Percentiles rank a stretch among this genome's conserved stretches.
phyloP scores from a whole-genome alignment of 2,888 invertebrate species.

The Cataglyphis livida region DNA sequence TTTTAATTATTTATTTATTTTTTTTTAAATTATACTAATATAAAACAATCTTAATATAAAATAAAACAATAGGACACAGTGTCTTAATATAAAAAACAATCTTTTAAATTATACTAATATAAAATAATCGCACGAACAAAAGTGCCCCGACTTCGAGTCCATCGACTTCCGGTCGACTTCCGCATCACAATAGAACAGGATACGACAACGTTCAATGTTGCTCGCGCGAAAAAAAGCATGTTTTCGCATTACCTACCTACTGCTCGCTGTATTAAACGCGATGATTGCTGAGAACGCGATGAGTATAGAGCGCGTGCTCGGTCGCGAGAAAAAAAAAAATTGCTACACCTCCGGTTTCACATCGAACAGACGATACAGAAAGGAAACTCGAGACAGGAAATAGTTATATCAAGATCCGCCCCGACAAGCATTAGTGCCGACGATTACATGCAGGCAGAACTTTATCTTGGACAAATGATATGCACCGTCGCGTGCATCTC shows the following conservation, averaged over 20 bases:
- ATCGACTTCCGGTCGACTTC: slow-evolving; percentile 8
- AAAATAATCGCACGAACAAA: neutral
- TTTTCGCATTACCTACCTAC: slow-evolving; percentile 52
- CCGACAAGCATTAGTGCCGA: slow-evolving; percentile 24
- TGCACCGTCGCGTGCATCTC: slow-evolving; percentile 9
- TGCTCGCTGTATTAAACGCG: slow-evolving; percentile 55
- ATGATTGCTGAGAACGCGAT: slow-evolving; percentile 50
- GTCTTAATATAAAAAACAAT: too few species aligned
- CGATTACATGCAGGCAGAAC: slow-evolving; percentile 14
- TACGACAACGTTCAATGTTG: slow-evolving; percentile 60
- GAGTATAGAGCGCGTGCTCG: slow-evolving; percentile 37
- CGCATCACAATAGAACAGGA: slow-evolving; percentile 44
- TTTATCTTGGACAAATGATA: slow-evolving; percentile 36
- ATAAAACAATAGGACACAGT: too few species aligned
- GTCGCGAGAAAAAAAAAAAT: slow-evolving; percentile 30
- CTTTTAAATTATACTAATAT: neutral
- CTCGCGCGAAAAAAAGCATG: slow-evolving; percentile 69
- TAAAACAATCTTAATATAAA: neutral
- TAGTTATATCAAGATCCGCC: slow-evolving; percentile 40
- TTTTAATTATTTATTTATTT: neutral
- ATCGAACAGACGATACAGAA: neutral
- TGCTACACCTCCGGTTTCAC: slow-evolving; percentile 41
- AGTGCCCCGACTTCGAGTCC: neutral
- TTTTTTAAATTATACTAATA: neutral
- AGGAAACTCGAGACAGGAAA: slow-evolving; percentile 46